Percentiles rank a stretch among this genome's conserved stretches.
Evolutionary conservation across 2,888 invertebrate species (phyloP).

Genomic region (Dioctria rufipes): DNA sequence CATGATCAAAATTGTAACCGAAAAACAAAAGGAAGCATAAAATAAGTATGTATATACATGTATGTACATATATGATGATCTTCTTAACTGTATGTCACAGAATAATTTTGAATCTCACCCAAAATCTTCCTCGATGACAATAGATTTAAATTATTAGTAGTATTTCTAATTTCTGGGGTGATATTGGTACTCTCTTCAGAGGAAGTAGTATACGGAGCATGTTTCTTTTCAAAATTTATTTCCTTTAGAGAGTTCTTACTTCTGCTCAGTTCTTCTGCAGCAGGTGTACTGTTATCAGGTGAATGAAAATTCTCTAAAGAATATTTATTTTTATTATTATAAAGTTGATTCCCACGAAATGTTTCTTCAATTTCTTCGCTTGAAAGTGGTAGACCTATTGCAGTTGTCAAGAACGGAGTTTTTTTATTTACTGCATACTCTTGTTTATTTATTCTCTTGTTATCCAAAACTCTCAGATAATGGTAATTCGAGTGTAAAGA

Average conservation of each 20-base stretch:
- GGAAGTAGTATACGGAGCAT: constrained; percentile 1
- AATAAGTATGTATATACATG: constrained; percentile 21
- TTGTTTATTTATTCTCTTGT: constrained; percentile 56
- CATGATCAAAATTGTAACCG: constrained; percentile 15
- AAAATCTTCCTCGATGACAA: constrained; percentile 20
- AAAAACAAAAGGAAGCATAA: constrained; percentile 36
- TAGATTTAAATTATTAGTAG: constrained; percentile 1
- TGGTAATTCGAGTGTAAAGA: constrained; percentile 66
- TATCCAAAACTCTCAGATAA: constrained; percentile 65
- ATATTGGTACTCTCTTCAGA: constrained; percentile 28
- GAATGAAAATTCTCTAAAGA: constrained; percentile 18
- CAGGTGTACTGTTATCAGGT: constrained; percentile 2
- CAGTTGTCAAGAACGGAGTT: constrained; percentile 18
- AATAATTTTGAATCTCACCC: constrained; percentile 38
- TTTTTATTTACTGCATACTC: constrained; percentile 9
- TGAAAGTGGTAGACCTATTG: constrained; percentile 33
- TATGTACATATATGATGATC: constrained; percentile 13
- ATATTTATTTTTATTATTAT: constrained; percentile 38
- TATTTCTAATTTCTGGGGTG: constrained; percentile 17
- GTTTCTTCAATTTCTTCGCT: constrained; percentile 41
- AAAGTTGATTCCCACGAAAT: constrained; percentile 13
- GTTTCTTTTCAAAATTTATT: constrained; percentile 15
- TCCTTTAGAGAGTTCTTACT: constrained; percentile 20
- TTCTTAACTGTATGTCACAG: constrained; percentile 26
- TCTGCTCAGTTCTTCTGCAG: neutral